These are phyloP conservation scores for Ambastaia sidthimunki DNA, from an alignment of 2,797 vertebrate species.

Conservation along the genomic window DNA sequence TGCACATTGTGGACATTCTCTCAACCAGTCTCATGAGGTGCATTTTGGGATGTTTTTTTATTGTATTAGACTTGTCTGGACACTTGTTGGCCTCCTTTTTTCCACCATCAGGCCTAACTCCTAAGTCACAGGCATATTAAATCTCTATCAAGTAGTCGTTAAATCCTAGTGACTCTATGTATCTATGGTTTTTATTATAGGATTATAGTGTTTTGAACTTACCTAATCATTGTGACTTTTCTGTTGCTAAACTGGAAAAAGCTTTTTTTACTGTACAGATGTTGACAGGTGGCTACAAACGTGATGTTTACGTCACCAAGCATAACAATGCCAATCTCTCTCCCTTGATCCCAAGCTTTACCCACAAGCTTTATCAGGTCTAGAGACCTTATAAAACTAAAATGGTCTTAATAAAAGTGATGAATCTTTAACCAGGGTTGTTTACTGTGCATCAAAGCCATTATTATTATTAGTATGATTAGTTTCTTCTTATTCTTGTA, in stretches of 20 bases:
- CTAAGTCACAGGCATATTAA: constrained; percentile 9
- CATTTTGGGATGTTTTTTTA: no score
- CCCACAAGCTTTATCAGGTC: neutral
- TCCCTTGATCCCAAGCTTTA: neutral
- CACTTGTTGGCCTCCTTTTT: no score
- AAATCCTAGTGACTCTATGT: constrained; percentile 55
- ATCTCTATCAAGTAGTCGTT: constrained; percentile 53
- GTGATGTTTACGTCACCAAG: neutral
- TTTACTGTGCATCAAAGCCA: neutral
- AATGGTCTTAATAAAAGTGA: neutral
- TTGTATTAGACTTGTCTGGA: no score
- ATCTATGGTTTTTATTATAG: neutral
- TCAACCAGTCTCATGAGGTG: no score
- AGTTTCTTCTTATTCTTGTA: neutral
- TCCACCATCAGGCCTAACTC: no score
- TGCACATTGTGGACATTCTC: no score
- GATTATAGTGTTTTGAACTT: neutral
- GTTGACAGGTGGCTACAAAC: neutral
- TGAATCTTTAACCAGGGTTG: neutral
- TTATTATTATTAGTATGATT: no score
- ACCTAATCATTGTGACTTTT: neutral
- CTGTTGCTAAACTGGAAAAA: neutral
- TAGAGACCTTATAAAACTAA: neutral
- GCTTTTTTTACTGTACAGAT: neutral
- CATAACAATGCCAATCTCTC: neutral